phyloP scores from a whole-genome alignment of 1,140 invertebrate genomes.

The Drosophila kurseongensis region DNA sequence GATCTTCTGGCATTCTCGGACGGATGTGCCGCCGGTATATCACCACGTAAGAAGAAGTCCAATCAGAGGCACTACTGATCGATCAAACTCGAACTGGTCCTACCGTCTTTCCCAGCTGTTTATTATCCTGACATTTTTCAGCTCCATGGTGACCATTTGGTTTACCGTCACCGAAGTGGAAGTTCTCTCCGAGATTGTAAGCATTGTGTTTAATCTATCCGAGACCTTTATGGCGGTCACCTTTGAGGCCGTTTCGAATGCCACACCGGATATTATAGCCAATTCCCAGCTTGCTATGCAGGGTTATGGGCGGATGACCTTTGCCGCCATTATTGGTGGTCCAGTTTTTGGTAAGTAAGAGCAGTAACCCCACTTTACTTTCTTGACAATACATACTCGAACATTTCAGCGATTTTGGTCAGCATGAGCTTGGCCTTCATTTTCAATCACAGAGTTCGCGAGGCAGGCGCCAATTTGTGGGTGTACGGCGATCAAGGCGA shows the following conservation, averaged over 20 bases:
- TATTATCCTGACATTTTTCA: slow-evolving; percentile 15
- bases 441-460: slow-evolving; percentile 29
- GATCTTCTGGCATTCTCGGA: slow-evolving; percentile 43
- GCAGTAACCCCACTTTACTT: not conserved
- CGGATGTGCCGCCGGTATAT: slow-evolving; percentile 51
- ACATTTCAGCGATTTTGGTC: slow-evolving; percentile 31
- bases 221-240: slow-evolving; percentile 48
- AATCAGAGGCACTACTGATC: not conserved
- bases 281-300: slow-evolving; percentile 43
- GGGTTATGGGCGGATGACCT: slow-evolving; percentile 65
- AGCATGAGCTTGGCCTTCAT: slow-evolving; percentile 39
- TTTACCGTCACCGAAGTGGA: slow-evolving; percentile 49
- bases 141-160: slow-evolving; percentile 37
- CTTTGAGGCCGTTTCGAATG: slow-evolving; percentile 28
- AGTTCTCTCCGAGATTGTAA: slow-evolving; percentile 38
- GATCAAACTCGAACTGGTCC: not conserved
- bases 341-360: slow-evolving; percentile 45
- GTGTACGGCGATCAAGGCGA: slow-evolving; percentile 33
- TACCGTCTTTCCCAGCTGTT: slow-evolving; percentile 29
- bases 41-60: slow-evolving; percentile 31
- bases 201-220: slow-evolving; percentile 32
- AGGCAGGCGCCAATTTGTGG: slow-evolving; percentile 15
- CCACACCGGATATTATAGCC: slow-evolving; percentile 41
- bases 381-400: too few relatives aligned
- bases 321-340: slow-evolving; percentile 45